A percentile compares a stretch with the other conserved stretches of the same genome.
phyloP scores from a whole-genome alignment of 2,888 invertebrate genomes.

The Syrphus vitripennis region DNA sequence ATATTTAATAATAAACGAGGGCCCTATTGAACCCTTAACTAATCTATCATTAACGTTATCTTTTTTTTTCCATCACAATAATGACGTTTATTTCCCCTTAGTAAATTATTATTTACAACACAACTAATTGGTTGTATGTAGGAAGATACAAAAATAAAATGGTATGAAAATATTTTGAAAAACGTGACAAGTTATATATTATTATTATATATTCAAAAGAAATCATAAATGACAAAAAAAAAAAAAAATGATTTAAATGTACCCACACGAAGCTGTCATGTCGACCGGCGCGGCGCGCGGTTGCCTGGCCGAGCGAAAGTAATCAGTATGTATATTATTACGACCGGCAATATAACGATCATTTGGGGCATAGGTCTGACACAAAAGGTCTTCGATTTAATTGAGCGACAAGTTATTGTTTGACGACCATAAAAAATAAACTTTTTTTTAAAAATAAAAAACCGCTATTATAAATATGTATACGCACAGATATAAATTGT shows the following conservation, averaged over 20 bases:
- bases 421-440: not conserved
- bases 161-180: slow-evolving; percentile 3
- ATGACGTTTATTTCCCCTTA: not conserved
- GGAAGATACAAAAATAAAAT: not conserved
- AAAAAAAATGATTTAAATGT: slow-evolving; percentile 2
- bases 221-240: slow-evolving; percentile 1
- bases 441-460: no score
- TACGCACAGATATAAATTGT: not conserved
- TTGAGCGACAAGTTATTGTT: slow-evolving; percentile 26
- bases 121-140: not conserved
- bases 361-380: slow-evolving; percentile 34
- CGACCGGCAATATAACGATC: slow-evolving; percentile 11
- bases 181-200: slow-evolving; percentile 3
- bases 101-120: not conserved
- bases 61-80: not conserved
- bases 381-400: slow-evolving; percentile 30
- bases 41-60: not conserved
- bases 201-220: not conserved
- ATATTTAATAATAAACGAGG: not conserved
- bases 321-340: not conserved
- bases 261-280: not conserved
- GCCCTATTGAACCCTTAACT: not conserved
- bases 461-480: not conserved
- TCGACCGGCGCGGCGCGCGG: no score
- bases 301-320: not conserved